Percentiles rank a stretch among this genome's conserved stretches.
These are phyloP conservation scores for Micrasema longulum DNA, from an alignment of 1,140 invertebrate genomes.

Conservation along the genomic window DNA sequence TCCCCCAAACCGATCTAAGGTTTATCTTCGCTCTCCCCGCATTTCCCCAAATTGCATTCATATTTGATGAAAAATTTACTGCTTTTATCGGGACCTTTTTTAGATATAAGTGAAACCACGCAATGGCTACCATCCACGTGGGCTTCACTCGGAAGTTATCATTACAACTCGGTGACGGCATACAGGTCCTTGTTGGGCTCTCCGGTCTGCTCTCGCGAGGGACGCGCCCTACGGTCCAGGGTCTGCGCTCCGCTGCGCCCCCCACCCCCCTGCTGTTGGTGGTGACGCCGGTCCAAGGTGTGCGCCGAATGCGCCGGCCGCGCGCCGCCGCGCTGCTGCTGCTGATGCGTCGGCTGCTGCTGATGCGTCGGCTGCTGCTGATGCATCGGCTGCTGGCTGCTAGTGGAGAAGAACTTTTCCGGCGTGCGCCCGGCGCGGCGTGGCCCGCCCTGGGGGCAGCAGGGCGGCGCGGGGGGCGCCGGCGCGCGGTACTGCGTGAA, in stretches of 20 bases:
- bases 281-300: slow-evolving; percentile 50
- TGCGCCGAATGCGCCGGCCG: slow-evolving; percentile 42
- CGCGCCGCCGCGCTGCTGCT: not conserved
- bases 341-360: slow-evolving; percentile 31
- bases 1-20: not conserved
- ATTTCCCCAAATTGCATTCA: slow-evolving; percentile 33
- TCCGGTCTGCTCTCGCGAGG: slow-evolving; percentile 40
- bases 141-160: slow-evolving; percentile 53
- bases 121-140: slow-evolving; percentile 41
- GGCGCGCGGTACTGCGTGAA: slow-evolving; percentile 62
- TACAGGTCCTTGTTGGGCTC: slow-evolving; percentile 61
- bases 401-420: slow-evolving; percentile 51
- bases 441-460: slow-evolving; percentile 55
- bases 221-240: slow-evolving; percentile 42
- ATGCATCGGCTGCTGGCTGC: slow-evolving; percentile 35
- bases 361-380: not conserved
- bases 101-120: slow-evolving; percentile 51
- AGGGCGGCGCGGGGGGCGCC: slow-evolving; percentile 53
- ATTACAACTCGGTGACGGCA: slow-evolving; percentile 64
- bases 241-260: slow-evolving; percentile 44
- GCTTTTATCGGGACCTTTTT: slow-evolving; percentile 45
- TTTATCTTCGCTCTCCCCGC: not conserved
- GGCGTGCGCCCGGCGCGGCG: slow-evolving; percentile 42
- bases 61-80: slow-evolving; percentile 51
- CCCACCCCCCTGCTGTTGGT: not conserved